Evolutionary conservation across 1,140 invertebrate species (phyloP).

Genomic region (Calliphora vicina): DNA sequence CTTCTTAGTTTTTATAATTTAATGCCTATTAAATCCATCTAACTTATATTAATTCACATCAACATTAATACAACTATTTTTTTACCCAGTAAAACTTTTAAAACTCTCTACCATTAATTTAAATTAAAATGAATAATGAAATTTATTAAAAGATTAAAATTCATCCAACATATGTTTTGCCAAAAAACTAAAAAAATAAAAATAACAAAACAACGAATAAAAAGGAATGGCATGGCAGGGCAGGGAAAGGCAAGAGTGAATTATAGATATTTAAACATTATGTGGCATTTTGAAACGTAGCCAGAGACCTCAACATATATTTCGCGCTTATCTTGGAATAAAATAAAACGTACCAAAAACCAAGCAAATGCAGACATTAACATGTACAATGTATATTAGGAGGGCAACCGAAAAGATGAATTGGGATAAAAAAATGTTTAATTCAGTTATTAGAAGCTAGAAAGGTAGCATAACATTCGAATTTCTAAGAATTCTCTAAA

Average conservation of each 20-base stretch:
- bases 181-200: conserved; percentile 1
- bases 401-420: too few relatives aligned
- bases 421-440: too few relatives aligned
- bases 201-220: background rate
- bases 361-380: background rate
- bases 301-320: conserved; percentile 29
- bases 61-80: too few relatives aligned
- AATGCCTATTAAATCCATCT: too few relatives aligned
- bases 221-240: too few relatives aligned
- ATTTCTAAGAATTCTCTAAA: too few relatives aligned
- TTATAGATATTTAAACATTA: conserved; percentile 12
- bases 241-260: background rate
- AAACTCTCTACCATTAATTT: background rate
- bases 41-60: too few relatives aligned
- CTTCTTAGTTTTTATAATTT: too few relatives aligned
- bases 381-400: too few relatives aligned
- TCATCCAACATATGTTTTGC: conserved; percentile 9
- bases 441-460: too few relatives aligned
- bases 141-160: conserved; percentile 9
- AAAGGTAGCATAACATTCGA: too few relatives aligned
- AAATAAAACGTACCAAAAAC: background rate
- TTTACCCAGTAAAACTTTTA: too few relatives aligned
- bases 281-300: conserved; percentile 21
- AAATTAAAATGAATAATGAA: background rate
- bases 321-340: conserved; percentile 19